These are phyloP conservation scores for Mola mola DNA, from an alignment of 2,113 vertebrate genomes.

Conservation along the genomic window DNA sequence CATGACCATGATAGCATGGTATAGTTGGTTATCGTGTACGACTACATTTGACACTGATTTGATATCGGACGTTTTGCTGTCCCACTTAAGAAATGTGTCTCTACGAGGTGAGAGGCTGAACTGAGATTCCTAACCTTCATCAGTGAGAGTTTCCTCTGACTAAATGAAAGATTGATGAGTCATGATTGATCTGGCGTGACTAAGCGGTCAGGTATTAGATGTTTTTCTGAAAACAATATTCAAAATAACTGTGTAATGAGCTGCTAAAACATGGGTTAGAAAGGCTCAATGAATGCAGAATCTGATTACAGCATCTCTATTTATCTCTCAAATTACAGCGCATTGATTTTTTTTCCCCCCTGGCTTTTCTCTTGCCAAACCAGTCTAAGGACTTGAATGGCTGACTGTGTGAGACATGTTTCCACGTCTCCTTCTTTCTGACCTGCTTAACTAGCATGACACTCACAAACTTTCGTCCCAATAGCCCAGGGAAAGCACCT, in stretches of 20 bases:
- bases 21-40: too few species aligned
- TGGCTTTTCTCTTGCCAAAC: conserved; percentile 24
- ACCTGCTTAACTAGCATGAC: conserved; percentile 72
- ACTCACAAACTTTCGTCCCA: conserved; percentile 48
- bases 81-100: conserved; percentile 7
- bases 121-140: not conserved
- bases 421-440: conserved; percentile 41
- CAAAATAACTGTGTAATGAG: not conserved
- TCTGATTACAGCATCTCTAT: conserved; percentile 14
- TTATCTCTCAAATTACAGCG: not conserved
- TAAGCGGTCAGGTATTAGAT: not conserved
- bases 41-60: too few species aligned
- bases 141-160: conserved; percentile 10
- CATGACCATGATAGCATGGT: too few species aligned
- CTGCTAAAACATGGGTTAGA: not conserved
- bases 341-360: not conserved
- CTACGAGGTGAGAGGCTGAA: not conserved
- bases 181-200: conserved; percentile 1
- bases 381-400: conserved; percentile 26
- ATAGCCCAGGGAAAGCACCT: conserved; percentile 64
- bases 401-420: conserved; percentile 35
- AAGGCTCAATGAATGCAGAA: not conserved
- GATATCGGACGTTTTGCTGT: too few species aligned
- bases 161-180: conserved; percentile 4
- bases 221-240: conserved; percentile 2